A percentile compares a stretch with the other conserved stretches of the same genome.
Conservation (phyloP, 2,113 vertebrate genomes). For the Helogale parvula region DNA sequence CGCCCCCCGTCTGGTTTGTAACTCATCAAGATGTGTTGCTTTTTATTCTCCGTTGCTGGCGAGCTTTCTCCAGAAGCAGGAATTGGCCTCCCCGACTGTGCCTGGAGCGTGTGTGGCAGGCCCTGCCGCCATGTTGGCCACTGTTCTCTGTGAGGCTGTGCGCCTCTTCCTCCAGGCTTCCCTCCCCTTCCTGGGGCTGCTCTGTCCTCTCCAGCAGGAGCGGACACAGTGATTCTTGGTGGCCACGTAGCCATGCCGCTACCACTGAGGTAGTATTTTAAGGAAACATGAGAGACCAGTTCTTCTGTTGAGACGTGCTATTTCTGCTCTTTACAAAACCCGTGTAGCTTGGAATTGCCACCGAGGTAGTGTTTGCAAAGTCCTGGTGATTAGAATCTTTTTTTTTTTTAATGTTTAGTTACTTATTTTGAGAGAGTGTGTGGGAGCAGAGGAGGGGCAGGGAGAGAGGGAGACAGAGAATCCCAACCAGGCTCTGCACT, state of each 20-base stretch:
- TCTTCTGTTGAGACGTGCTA: background rate
- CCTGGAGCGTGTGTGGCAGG: background rate
- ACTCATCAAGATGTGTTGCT: background rate
- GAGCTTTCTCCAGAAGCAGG: background rate
- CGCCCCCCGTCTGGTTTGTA: too few species aligned
- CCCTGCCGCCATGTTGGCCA: fast-evolving
- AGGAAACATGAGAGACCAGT: background rate
- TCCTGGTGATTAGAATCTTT: background rate
- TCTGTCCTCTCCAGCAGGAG: too few species aligned
- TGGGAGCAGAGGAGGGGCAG: too few species aligned
- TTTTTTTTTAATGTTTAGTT: too few species aligned
- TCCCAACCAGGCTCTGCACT: too few species aligned
- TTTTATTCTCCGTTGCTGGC: background rate
- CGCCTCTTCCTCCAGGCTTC: background rate
- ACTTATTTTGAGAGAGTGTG: too few species aligned
- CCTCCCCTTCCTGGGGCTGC: background rate
- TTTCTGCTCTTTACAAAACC: background rate
- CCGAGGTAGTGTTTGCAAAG: background rate
- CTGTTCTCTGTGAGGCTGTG: background rate
- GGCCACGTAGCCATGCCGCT: background rate
- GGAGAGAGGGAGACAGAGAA: too few species aligned
- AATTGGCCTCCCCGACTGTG: too few species aligned
- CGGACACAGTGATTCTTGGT: background rate
- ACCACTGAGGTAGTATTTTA: background rate
- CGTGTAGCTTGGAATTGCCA: background rate